Evolutionary conservation across 2,113 vertebrate genomes (phyloP), one percentile per base, ranked within the genome.

Genomic region (Lophura nycthemera): DNA sequence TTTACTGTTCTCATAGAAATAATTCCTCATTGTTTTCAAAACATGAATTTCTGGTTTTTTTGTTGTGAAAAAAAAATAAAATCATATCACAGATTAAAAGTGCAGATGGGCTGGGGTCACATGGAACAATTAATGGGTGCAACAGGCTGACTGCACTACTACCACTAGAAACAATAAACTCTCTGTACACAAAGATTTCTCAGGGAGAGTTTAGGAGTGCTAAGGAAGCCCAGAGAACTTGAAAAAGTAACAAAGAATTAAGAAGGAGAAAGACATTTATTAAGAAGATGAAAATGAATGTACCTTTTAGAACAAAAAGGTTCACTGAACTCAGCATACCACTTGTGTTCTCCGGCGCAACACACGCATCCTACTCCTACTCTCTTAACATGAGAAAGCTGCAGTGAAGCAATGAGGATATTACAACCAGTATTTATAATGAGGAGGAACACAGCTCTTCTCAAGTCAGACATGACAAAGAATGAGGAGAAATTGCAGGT

Each of bases 241-340:
- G 2, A 13, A 47, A 52, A 89, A 86, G 24, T 3, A 56, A 56
- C 32, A 72, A 93, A 66, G 24, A 92, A 90, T 17, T 25, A 45
- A 32, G 64, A 92, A 95, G 40, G 34, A 88, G 34, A 96, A 79
- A 91, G n/a, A 40, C 22, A 76, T 89, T 93, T 93, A 92, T 92
- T 83, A 92, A 1, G 7, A 50, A 96, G 61, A 57, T 88, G 70
- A 96, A 96, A 86, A 89, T 69, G 47, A 93, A 94, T 71, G 80
- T 64, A 50, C 56, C 60, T 72, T 90, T 96, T 96, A 87, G 73
- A 88, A 88, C 30, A 70, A 93, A 95, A 90, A 90, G 72, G 40
- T 72, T 94, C 69, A 54, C 69, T 89, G 90, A 95, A 96, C 38
- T 92, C 63, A 69, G 18, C 32, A 74, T 27, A 76, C 66, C 80